Evolutionary conservation across 2,113 vertebrate species (phyloP).

Genomic region (Sinocyclocheilus maitianheensis): DNA sequence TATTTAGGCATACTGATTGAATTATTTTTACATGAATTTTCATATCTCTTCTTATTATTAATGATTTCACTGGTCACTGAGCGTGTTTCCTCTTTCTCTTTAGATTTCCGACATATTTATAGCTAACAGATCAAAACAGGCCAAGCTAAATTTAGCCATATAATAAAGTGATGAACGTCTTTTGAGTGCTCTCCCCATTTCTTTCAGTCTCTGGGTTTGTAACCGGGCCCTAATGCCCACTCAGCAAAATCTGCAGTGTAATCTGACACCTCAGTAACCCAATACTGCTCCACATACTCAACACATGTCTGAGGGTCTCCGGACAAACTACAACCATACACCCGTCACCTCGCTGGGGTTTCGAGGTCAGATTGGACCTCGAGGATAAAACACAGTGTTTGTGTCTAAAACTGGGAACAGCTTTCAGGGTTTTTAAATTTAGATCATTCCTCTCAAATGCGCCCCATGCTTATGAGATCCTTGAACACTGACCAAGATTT

Average conservation of each 20-base stretch:
- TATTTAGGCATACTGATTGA: neutral
- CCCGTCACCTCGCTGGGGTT: slow-evolving; percentile 11
- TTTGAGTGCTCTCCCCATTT: neutral
- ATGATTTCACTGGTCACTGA: neutral
- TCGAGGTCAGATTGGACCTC: neutral
- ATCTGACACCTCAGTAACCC: slow-evolving; percentile 40
- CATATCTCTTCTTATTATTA: neutral
- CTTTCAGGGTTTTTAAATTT: neutral
- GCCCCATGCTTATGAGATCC: neutral
- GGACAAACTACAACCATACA: neutral
- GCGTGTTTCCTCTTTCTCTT: neutral
- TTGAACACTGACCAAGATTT: neutral
- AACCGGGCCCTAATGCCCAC: slow-evolving; percentile 28
- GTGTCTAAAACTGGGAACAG: neutral
- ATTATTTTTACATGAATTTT: slow-evolving; percentile 10
- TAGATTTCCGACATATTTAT: neutral
- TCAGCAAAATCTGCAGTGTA: slow-evolving; percentile 47
- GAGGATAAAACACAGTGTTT: neutral
- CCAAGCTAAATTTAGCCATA: neutral
- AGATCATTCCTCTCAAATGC: neutral
- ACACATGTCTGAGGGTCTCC: slow-evolving; percentile 17
- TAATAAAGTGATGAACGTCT: neutral
- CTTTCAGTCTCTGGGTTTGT: neutral
- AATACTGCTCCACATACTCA: slow-evolving; percentile 28
- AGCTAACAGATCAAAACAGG: neutral